Conservation (phyloP, 2,113 vertebrate species). For the Nansenia antarctica region DNA sequence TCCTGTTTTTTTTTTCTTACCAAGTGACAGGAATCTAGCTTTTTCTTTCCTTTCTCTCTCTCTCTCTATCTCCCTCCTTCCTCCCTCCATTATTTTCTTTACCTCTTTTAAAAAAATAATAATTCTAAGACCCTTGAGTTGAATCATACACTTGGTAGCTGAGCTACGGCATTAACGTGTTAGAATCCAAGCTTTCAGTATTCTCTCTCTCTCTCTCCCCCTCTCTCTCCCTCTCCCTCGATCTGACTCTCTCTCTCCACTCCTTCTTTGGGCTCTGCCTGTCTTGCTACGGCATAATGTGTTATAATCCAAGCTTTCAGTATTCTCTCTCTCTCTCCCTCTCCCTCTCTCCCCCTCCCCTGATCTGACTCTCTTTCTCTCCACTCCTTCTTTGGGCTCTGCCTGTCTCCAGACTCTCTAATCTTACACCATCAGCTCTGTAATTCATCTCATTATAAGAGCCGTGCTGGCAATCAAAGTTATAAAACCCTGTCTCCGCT, state of each 20-base stretch:
- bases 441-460: slow-evolving; percentile 74
- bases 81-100: too few relatives aligned
- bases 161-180: too few relatives aligned
- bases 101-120: too few relatives aligned
- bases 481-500: slow-evolving; percentile 60
- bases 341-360: neutral
- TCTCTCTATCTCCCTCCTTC: too few relatives aligned
- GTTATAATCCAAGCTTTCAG: too few relatives aligned
- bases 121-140: too few relatives aligned
- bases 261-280: slow-evolving; percentile 26
- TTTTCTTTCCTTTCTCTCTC: slow-evolving; percentile 24
- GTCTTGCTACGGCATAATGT: too few relatives aligned
- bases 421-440: slow-evolving; percentile 73
- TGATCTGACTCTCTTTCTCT: neutral
- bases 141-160: too few relatives aligned
- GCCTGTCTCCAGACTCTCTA: slow-evolving; percentile 58
- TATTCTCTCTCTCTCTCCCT: too few relatives aligned
- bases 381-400: slow-evolving; percentile 16
- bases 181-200: too few relatives aligned
- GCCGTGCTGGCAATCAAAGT: slow-evolving; percentile 64
- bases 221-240: neutral
- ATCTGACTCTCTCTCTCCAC: neutral
- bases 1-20: slow-evolving; percentile 8
- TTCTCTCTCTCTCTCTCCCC: too few relatives aligned
- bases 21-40: slow-evolving; percentile 39